Percentiles rank a stretch among this genome's conserved stretches.
These are phyloP conservation scores for Dicyrtoma fusca DNA, from an alignment of 2,888 invertebrate species.

Conservation along the genomic window DNA sequence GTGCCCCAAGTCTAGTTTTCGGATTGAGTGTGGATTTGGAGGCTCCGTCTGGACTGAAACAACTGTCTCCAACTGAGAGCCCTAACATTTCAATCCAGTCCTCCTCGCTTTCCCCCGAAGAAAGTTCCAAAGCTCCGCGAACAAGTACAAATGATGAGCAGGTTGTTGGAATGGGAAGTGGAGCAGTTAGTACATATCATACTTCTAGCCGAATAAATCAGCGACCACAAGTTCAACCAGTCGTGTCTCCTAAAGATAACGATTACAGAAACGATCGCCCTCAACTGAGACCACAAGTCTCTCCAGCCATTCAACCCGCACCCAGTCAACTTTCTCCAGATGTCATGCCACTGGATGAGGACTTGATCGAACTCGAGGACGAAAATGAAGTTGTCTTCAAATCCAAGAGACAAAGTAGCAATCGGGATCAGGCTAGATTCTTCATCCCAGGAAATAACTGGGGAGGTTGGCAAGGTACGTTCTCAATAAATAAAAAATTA, in stretches of 20 bases:
- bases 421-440: not conserved
- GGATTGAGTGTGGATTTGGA: not conserved
- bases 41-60: not conserved
- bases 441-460: slow-evolving; percentile 13
- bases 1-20: not conserved
- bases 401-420: slow-evolving; percentile 3
- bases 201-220: not conserved
- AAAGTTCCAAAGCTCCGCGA: not conserved
- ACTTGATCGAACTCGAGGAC: no score
- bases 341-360: slow-evolving; percentile 8
- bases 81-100: not conserved
- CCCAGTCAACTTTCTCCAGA: slow-evolving; percentile 9
- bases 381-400: not conserved
- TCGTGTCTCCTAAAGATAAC: not conserved
- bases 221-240: slow-evolving; percentile 7
- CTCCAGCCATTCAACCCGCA: not conserved
- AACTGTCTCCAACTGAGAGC: not conserved
- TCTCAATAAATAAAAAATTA: no score
- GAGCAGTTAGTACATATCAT: no score
- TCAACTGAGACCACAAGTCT: slow-evolving; percentile 1
- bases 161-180: not conserved
- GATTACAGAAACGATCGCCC: not conserved
- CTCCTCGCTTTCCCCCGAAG: not conserved
- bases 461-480: not conserved
- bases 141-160: not conserved